These are phyloP conservation scores for Cyrtonyx montezumae DNA, from an alignment of 2,113 vertebrate genomes.

Conservation along the genomic window DNA sequence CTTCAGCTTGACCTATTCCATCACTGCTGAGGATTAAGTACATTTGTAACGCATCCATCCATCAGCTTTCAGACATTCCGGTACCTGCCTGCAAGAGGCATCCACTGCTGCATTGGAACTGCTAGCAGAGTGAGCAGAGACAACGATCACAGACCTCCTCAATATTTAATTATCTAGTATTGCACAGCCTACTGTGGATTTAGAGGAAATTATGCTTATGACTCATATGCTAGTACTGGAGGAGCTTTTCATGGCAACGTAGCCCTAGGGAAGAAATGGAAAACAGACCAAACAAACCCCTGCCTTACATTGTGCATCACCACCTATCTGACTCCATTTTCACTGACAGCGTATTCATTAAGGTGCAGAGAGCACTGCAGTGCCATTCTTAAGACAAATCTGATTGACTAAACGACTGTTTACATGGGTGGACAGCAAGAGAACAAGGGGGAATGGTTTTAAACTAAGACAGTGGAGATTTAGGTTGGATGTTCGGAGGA, in stretches of 20 bases:
- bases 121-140: neutral
- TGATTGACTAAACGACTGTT: neutral
- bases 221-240: neutral
- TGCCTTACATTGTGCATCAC: neutral
- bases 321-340: neutral
- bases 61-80: neutral
- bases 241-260: neutral
- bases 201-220: constrained; percentile 12
- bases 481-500: no score
- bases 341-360: neutral
- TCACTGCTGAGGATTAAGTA: neutral
- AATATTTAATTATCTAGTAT: constrained; percentile 22
- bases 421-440: no score
- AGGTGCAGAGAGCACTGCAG: neutral
- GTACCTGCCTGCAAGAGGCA: neutral
- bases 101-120: neutral
- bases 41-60: neutral
- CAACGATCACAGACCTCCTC: neutral
- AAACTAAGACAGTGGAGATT: no score
- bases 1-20: neutral
- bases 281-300: neutral
- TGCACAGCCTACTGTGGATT: neutral
- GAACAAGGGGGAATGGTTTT: no score
- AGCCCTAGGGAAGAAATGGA: neutral
- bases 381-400: neutral